Percentiles rank a stretch among this genome's conserved stretches.
These are phyloP conservation scores for Chorisops tibialis DNA, from an alignment of 2,888 invertebrate species.

Conservation along the genomic window DNA sequence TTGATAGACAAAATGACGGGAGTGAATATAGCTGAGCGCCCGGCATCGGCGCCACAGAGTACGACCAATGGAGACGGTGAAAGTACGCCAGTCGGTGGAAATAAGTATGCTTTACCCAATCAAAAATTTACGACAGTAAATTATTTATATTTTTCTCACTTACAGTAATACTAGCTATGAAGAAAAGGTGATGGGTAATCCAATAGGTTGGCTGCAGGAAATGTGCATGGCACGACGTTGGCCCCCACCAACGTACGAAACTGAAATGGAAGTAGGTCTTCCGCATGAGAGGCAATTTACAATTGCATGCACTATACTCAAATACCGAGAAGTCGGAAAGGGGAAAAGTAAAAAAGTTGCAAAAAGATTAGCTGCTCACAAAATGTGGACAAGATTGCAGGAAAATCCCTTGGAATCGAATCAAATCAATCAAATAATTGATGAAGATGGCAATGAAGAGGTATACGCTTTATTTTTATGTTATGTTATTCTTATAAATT, in stretches of 20 bases:
- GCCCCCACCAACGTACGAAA: slow-evolving; percentile 92
- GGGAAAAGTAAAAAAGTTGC: slow-evolving; percentile 96
- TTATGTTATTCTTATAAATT: not conserved
- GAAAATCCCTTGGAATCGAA: slow-evolving; percentile 70
- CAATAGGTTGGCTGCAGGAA: slow-evolving; percentile 93
- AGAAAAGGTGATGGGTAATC: slow-evolving; percentile 85
- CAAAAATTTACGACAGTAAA: not conserved
- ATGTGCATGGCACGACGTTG: slow-evolving; percentile 94
- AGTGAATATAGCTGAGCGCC: slow-evolving; percentile 63
- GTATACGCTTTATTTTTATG: slow-evolving; percentile 50
- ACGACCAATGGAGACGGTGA: slow-evolving; percentile 3
- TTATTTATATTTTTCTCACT: not conserved
- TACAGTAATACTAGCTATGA: slow-evolving; percentile 53
- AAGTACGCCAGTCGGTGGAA: not conserved
- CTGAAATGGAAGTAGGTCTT: slow-evolving; percentile 63
- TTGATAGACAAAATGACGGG: slow-evolving; percentile 81
- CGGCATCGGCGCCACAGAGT: slow-evolving; percentile 46
- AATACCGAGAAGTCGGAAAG: slow-evolving; percentile 77
- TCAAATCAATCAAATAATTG: slow-evolving; percentile 58
- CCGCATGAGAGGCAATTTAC: slow-evolving; percentile 94
- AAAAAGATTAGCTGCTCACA: slow-evolving; percentile 92
- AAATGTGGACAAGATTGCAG: slow-evolving; percentile 85
- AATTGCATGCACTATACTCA: slow-evolving; percentile 84
- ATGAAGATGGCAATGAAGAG: slow-evolving; percentile 69
- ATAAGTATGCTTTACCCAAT: slow-evolving; percentile 6